Conservation (phyloP, 2,888 invertebrate species). For the Keiferia lycopersicella region DNA sequence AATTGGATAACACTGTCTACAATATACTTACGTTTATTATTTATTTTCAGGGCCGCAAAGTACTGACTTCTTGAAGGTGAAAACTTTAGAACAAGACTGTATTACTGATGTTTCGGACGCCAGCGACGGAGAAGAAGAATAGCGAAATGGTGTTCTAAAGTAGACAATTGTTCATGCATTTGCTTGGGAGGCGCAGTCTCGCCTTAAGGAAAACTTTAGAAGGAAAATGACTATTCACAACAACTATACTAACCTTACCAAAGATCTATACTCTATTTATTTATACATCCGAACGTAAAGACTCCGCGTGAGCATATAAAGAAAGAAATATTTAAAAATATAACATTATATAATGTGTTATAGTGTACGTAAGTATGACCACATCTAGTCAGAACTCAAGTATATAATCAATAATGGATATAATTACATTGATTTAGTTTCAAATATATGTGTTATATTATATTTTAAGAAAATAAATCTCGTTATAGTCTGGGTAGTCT, state of each 20-base stretch:
- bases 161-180: neutral
- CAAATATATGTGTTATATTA: neutral
- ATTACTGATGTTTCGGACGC: constrained; percentile 77
- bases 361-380: neutral
- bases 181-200: neutral
- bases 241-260: neutral
- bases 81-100: constrained; percentile 65
- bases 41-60: constrained; percentile 58
- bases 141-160: constrained; percentile 20
- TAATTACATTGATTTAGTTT: neutral
- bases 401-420: neutral
- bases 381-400: constrained; percentile 14
- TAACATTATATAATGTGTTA: no score
- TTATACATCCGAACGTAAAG: no score
- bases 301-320: neutral
- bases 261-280: no score
- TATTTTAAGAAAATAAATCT: constrained; percentile 15
- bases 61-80: constrained; percentile 67
- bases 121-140: constrained; percentile 62
- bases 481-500: constrained; percentile 12
- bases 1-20: neutral
- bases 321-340: neutral
- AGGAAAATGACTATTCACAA: neutral
- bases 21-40: neutral
- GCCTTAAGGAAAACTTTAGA: neutral